Evolutionary conservation across 2,113 vertebrate genomes (phyloP).

Genomic region (Felis chaus): DNA sequence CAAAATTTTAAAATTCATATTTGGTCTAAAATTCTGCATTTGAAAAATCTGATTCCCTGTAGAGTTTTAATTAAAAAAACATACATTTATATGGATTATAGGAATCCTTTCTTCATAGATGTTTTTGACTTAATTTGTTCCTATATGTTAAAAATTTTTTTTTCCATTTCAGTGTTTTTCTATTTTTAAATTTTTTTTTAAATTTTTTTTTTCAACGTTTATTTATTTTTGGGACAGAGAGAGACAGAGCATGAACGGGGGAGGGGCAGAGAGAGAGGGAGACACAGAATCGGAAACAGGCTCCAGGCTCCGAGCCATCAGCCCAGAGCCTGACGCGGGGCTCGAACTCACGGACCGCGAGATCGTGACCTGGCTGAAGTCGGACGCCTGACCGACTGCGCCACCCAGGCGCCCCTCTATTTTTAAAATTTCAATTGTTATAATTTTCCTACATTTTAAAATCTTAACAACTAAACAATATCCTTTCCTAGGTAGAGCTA

Average conservation of each 20-base stretch:
- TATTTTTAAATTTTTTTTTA: neutral
- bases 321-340: too few relatives aligned
- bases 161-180: neutral
- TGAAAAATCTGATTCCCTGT: neutral
- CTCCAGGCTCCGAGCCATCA: too few relatives aligned
- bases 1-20: neutral
- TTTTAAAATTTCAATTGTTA: neutral
- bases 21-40: neutral
- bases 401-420: neutral
- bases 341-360: too few relatives aligned
- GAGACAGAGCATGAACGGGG: too few relatives aligned
- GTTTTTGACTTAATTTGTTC: neutral
- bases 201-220: too few relatives aligned
- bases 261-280: too few relatives aligned
- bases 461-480: neutral
- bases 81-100: neutral
- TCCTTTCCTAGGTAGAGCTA: neutral
- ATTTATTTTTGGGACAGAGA: too few relatives aligned
- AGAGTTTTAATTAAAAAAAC: neutral
- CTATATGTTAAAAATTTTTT: neutral
- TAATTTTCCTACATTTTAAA: neutral
- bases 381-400: too few relatives aligned
- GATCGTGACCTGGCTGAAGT: too few relatives aligned
- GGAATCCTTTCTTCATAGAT: neutral
- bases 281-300: too few relatives aligned